Evolutionary conservation across 2,113 vertebrate genomes (phyloP).

Genomic region (Ciconia maguari): DNA sequence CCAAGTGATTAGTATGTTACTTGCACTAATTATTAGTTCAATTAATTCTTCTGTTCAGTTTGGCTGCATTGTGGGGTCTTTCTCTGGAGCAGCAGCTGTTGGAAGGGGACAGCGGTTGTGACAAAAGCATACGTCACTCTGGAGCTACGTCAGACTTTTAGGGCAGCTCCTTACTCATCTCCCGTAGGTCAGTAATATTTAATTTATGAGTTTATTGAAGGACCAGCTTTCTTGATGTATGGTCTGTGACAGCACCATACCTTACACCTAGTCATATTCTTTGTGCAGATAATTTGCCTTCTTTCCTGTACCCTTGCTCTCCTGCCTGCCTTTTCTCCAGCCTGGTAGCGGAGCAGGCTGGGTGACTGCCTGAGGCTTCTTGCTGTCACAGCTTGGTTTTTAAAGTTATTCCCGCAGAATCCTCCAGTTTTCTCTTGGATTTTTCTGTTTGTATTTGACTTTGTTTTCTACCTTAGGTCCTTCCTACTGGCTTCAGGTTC

Average conservation of each 20-base stretch:
- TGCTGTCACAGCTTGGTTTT: background rate
- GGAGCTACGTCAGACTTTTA: background rate
- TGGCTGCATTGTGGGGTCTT: background rate
- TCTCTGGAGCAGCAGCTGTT: background rate
- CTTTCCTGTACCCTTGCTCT: background rate
- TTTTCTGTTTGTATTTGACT: background rate
- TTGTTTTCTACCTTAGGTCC: background rate
- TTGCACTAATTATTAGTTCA: slow-evolving; percentile 3
- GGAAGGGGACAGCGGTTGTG: background rate
- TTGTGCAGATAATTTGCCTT: background rate
- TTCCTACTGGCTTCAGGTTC: background rate
- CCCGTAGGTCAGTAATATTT: background rate
- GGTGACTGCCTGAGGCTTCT: background rate
- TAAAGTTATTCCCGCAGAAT: background rate
- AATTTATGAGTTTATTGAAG: background rate
- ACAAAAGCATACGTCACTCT: background rate
- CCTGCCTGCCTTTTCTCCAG: background rate
- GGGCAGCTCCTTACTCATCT: background rate
- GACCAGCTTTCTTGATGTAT: background rate
- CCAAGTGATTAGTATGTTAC: background rate
- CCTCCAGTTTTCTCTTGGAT: background rate
- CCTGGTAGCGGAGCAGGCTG: background rate
- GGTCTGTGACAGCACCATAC: background rate
- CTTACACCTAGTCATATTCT: background rate
- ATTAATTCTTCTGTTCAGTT: slow-evolving; percentile 7